Conservation (phyloP, 2,888 invertebrate species). For the Drosophila testacea region DNA sequence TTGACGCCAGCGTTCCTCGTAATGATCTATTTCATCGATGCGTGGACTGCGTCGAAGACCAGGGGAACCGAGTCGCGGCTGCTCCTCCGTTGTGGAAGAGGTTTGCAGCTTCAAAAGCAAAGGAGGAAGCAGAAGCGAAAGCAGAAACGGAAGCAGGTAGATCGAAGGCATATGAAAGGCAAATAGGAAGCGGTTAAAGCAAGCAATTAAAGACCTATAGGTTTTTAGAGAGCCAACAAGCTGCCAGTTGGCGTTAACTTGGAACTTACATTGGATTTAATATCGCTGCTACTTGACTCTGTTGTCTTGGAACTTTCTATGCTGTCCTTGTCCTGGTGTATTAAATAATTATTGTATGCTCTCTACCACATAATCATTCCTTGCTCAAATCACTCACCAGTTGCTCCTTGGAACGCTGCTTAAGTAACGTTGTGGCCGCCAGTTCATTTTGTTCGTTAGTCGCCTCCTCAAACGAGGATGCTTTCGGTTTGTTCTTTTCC, state of each 20-base stretch:
- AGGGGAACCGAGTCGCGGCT: constrained; percentile 60
- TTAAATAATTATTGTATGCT: background rate
- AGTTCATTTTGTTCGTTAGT: constrained; percentile 81
- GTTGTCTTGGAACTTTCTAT: constrained; percentile 44
- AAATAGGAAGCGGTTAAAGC: constrained; percentile 70
- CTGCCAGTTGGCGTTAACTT: constrained; percentile 21
- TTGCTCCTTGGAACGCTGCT: constrained; percentile 74
- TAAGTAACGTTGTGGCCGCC: constrained; percentile 73
- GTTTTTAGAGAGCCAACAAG: background rate
- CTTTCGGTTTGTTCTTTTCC: constrained; percentile 75
- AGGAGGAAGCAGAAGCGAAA: constrained; percentile 16
- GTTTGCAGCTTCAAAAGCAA: constrained; percentile 73
- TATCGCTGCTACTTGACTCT: constrained; percentile 67
- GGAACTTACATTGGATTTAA: constrained; percentile 81
- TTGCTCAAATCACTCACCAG: constrained; percentile 66
- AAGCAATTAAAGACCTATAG: constrained; percentile 14
- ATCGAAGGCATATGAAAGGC: constrained; percentile 64
- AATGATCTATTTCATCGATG: constrained; percentile 82
- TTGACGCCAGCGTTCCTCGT: constrained; percentile 79
- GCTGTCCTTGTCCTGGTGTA: constrained; percentile 56
- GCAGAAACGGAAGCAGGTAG: constrained; percentile 27
- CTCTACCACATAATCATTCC: background rate
- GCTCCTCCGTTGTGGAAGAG: constrained; percentile 71
- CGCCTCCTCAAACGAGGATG: constrained; percentile 85
- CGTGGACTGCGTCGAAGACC: constrained; percentile 83